Conservation (phyloP, 2,113 vertebrate species). For the Dicaeum eximium region DNA sequence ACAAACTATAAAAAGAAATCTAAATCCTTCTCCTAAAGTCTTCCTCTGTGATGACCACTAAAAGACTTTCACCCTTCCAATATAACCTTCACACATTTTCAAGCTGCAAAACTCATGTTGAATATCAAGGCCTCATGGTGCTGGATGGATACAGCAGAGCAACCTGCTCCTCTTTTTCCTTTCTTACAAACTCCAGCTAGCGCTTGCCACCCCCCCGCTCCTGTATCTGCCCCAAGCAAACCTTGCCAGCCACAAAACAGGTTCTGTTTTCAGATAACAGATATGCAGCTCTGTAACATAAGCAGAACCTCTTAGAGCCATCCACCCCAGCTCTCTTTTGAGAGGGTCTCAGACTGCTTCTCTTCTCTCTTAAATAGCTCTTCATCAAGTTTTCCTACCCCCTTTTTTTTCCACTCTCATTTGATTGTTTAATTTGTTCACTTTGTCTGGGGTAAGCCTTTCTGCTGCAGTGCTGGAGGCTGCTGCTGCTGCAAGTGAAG, state of each 20-base stretch:
- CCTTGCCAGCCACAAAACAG: rapidly evolving
- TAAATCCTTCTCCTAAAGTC: not conserved
- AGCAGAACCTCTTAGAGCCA: not conserved
- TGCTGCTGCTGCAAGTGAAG: not conserved
- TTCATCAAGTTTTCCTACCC: not conserved
- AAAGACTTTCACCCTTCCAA: not conserved
- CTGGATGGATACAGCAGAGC: not conserved
- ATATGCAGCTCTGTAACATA: not conserved
- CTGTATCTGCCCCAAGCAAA: not conserved
- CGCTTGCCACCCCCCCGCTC: rapidly evolving
- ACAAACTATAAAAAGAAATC: not conserved
- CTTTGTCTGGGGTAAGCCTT: not conserved
- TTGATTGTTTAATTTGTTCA: not conserved
- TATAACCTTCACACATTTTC: not conserved
- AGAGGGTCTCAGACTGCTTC: not conserved
- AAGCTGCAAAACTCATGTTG: not conserved
- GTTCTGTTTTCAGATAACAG: not conserved
- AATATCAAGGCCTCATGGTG: not conserved
- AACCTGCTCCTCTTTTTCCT: not conserved
- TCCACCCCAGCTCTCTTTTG: not conserved
- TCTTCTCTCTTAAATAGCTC: not conserved
- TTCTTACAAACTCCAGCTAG: not conserved
- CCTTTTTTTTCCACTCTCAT: not conserved
- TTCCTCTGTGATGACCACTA: not conserved
- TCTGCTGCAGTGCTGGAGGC: not conserved